Evolutionary conservation across 2,113 vertebrate genomes (phyloP).

Genomic region (Serinus canaria): DNA sequence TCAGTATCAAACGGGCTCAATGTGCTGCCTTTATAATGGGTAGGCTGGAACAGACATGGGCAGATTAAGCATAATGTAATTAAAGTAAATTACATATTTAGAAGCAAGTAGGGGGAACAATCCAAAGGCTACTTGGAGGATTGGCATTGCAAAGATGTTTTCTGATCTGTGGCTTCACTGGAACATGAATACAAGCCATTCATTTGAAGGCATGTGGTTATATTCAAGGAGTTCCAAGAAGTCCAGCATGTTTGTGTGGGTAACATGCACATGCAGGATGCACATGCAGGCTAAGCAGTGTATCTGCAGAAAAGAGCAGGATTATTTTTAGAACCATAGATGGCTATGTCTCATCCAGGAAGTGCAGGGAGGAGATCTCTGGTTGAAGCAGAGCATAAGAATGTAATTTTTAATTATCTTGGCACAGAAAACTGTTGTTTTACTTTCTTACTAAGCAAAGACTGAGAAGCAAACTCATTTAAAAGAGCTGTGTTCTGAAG

Average conservation of each 20-base stretch:
- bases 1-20: background rate
- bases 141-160: background rate
- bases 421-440: background rate
- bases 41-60: background rate
- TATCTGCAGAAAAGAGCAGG: background rate
- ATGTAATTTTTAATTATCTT: background rate
- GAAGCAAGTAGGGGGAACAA: background rate
- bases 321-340: constrained; percentile 8
- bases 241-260: background rate
- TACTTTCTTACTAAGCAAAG: background rate
- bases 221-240: background rate
- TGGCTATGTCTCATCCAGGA: constrained; percentile 2
- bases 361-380: constrained; percentile 27
- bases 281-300: background rate
- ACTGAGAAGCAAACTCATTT: background rate
- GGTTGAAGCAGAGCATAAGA: background rate
- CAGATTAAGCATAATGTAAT: background rate
- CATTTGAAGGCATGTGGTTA: background rate
- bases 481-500: background rate
- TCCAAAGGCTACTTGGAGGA: background rate
- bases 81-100: background rate
- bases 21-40: background rate
- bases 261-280: background rate
- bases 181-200: background rate
- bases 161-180: background rate